A percentile compares a stretch with the other conserved stretches of the same genome.
phyloP scores from a whole-genome alignment of 2,888 invertebrate species.

The Physocephala rufipes region DNA sequence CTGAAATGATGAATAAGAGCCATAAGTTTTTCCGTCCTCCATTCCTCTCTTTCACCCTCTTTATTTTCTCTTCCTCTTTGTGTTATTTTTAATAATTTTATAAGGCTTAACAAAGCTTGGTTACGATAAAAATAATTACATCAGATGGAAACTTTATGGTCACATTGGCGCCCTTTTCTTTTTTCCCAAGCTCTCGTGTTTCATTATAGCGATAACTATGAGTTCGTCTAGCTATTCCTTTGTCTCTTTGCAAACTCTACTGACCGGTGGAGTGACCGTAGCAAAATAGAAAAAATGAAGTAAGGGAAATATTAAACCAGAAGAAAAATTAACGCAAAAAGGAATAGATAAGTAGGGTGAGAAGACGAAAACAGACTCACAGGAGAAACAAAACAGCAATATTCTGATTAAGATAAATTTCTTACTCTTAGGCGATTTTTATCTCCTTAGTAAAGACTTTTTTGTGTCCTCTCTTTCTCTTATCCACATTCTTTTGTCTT shows the following conservation, averaged over 20 bases:
- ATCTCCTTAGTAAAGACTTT: conserved; percentile 43
- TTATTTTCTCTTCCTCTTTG: too few relatives aligned
- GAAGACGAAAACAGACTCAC: background rate
- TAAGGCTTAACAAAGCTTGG: conserved; percentile 6
- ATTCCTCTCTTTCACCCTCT: too few relatives aligned
- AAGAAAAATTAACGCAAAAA: conserved; percentile 15
- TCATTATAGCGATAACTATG: background rate
- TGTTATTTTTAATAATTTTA: background rate
- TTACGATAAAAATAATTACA: conserved; percentile 3
- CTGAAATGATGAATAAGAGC: too few relatives aligned
- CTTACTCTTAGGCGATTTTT: conserved; percentile 50
- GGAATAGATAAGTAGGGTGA: background rate
- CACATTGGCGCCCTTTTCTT: conserved; percentile 59
- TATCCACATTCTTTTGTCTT: too few relatives aligned
- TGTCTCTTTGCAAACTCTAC: conserved; percentile 17
- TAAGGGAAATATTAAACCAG: conserved; percentile 45
- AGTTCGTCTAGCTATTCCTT: background rate
- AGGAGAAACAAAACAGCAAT: background rate
- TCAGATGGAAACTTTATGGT: conserved; percentile 37
- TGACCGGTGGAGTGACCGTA: conserved; percentile 51
- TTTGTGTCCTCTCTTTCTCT: conserved; percentile 17
- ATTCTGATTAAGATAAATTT: conserved; percentile 44
- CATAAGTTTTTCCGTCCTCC: too few relatives aligned
- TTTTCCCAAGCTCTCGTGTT: conserved; percentile 52
- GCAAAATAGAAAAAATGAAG: conserved; percentile 25